phyloP scores from a whole-genome alignment of 2,797 vertebrate species.

The Acomys russatus region DNA sequence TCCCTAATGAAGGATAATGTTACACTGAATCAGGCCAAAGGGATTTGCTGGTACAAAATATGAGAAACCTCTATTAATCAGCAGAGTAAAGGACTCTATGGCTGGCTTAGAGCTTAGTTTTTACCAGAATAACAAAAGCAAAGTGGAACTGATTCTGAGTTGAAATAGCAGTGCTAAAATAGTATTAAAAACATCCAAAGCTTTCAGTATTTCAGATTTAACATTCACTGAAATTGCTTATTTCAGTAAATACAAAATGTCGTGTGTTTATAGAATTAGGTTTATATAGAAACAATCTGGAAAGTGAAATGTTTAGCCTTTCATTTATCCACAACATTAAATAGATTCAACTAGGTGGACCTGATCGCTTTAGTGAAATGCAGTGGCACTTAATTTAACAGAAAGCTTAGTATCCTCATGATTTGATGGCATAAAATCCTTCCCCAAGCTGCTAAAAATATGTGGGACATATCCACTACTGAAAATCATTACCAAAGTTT shows the following conservation, averaged over 20 bases:
- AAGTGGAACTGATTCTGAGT: constrained; percentile 32
- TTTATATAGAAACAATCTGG: background rate
- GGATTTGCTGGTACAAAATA: constrained; percentile 86
- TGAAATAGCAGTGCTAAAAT: constrained; percentile 68
- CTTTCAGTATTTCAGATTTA: constrained; percentile 56
- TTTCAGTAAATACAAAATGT: background rate
- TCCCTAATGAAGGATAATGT: constrained; percentile 85
- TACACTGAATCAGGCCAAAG: constrained; percentile 82
- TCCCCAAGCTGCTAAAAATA: background rate
- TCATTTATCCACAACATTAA: background rate
- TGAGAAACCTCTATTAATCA: constrained; percentile 84
- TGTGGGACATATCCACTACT: background rate
- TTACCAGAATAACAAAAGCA: constrained; percentile 56
- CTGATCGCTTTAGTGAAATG: background rate
- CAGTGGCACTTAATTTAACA: background rate
- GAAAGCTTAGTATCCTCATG: background rate
- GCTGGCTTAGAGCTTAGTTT: constrained; percentile 82
- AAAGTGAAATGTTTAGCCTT: constrained; percentile 9
- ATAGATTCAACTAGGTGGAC: background rate
- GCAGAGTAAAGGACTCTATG: constrained; percentile 79
- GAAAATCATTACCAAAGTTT: background rate
- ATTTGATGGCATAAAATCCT: background rate
- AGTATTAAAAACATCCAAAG: background rate
- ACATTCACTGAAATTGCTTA: background rate
- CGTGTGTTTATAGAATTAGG: background rate